Base-by-base conservation (phyloP, 2,888 invertebrate genomes). In the Cosmorhoe ocellata region DNA sequence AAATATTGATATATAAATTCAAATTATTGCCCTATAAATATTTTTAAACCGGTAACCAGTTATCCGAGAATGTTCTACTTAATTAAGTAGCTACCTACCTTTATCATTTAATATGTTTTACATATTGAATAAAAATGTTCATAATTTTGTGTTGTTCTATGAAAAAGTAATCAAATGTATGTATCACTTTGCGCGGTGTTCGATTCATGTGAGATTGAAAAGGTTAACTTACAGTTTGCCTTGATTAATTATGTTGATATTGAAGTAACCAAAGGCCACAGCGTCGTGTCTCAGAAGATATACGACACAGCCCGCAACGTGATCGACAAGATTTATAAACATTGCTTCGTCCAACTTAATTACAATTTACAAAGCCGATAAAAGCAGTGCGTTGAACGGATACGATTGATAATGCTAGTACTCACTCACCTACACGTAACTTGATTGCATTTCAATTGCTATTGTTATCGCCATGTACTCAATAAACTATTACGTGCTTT, bases 281-380 rank as follows among this genome's bases (percentile, higher is more conserved):
- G 60, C 58, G 53, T 64, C 59, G 52, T 55, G 55, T 62, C 51
- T 41, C 31, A 10, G 28, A 52, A 60, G 63, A 66, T 64, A 63
- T 59, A 65, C 61, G 44, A 53, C 43, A 44, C 45, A 52, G 52
- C 55, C 53, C 51, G 59, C 62, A 64, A 66, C 65, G 66, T 67
- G 67, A 70, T 59, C 64, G 51, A 45, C 59, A 62, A 69, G 61
- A 68, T 77, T 70, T 71, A 70, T 69, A 68, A 70, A 74, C 66
- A 71, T 63, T 59, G 60, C 61, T 67, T 59, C 67, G 69, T 77
- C 74, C 63, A 72, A 66, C 62, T 69, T 74, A 73, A 74, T 51
- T 51, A 51, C 40, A 45, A 51, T 46, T 76, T 71, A 67, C 63
- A 58, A 51, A 61, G 61, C 54, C 61, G 69, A 74, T 72, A 75